Evolutionary conservation across 1,140 invertebrate genomes (phyloP).

Genomic region (Nomia melanderi): DNA sequence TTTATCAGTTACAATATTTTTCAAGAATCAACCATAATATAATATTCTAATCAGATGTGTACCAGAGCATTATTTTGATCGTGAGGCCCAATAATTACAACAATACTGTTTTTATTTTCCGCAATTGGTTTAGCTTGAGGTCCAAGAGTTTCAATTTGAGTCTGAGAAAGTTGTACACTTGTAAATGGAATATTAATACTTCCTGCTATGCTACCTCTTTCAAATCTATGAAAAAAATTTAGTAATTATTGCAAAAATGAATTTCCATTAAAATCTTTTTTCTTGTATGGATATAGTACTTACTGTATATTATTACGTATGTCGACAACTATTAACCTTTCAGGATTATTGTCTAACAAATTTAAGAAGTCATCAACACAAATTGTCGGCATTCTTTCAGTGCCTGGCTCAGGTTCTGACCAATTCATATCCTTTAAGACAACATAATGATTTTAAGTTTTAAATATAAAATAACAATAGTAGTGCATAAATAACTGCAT

Average conservation of each 20-base stretch:
- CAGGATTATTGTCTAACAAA: slow-evolving; percentile 84
- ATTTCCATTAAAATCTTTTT: background rate
- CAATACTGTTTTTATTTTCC: slow-evolving; percentile 84
- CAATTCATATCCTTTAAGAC: slow-evolving; percentile 85
- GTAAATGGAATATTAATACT: slow-evolving; percentile 94
- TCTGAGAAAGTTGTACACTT: slow-evolving; percentile 86
- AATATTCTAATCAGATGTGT: slow-evolving; percentile 63
- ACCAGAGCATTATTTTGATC: slow-evolving; percentile 89
- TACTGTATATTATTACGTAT: slow-evolving; percentile 88
- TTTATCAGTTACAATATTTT: slow-evolving; percentile 16
- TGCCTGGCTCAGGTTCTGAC: slow-evolving; percentile 75
- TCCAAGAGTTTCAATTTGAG: slow-evolving; percentile 83
- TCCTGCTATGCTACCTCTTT: slow-evolving; percentile 87
- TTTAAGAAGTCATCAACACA: slow-evolving; percentile 92
- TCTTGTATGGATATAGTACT: slow-evolving; percentile 51
- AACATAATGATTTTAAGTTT: slow-evolving; percentile 40
- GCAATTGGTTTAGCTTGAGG: slow-evolving; percentile 84
- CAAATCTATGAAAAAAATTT: slow-evolving; percentile 82
- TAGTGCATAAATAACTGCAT: too few species aligned
- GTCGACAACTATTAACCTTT: slow-evolving; percentile 89
- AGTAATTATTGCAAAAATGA: slow-evolving; percentile 20
- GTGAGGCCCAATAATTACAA: slow-evolving; percentile 90
- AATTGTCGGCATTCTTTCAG: slow-evolving; percentile 86
- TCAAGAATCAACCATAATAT: background rate
- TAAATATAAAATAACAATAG: slow-evolving; percentile 18